These are phyloP conservation scores for Menidia beryllina DNA, from an alignment of 2,113 vertebrate genomes.

Conservation along the genomic window DNA sequence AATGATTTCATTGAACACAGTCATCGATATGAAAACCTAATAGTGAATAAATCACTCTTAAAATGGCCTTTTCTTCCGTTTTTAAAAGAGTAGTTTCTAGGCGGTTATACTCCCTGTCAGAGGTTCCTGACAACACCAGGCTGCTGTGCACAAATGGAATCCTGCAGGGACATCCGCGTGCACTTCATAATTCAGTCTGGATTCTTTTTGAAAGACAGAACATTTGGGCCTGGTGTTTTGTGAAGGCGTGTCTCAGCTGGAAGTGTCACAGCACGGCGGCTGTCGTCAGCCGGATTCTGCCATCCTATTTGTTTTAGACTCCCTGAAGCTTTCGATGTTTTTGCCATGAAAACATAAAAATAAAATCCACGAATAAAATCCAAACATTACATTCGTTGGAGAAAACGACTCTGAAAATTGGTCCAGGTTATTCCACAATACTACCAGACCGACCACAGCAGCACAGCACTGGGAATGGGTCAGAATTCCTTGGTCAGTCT, in stretches of 20 bases:
- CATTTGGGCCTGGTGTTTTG: slow-evolving; percentile 23
- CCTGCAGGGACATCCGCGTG: neutral
- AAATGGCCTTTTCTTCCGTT: too few species aligned
- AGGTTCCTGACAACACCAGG: neutral
- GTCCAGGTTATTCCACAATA: too few species aligned
- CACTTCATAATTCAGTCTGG: neutral
- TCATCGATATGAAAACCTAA: too few species aligned
- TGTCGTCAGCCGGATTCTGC: neutral
- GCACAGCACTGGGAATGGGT: too few species aligned
- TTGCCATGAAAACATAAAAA: too few species aligned
- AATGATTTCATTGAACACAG: too few species aligned
- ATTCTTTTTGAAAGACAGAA: neutral
- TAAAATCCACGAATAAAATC: too few species aligned
- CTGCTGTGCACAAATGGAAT: neutral
- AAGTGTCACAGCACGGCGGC: neutral
- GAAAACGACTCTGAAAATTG: too few species aligned
- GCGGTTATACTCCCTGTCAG: neutral
- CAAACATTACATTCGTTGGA: too few species aligned
- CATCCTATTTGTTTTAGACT: neutral
- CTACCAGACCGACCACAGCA: too few species aligned
- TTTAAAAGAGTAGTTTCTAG: too few species aligned
- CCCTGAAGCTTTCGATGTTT: neutral
- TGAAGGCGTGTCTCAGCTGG: slow-evolving; percentile 39
- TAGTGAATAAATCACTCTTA: too few species aligned
- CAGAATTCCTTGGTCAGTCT: neutral